Evolutionary conservation across 2,888 invertebrate species (phyloP), one percentile per base, ranked within the genome.

Genomic region (Neria commutata): DNA sequence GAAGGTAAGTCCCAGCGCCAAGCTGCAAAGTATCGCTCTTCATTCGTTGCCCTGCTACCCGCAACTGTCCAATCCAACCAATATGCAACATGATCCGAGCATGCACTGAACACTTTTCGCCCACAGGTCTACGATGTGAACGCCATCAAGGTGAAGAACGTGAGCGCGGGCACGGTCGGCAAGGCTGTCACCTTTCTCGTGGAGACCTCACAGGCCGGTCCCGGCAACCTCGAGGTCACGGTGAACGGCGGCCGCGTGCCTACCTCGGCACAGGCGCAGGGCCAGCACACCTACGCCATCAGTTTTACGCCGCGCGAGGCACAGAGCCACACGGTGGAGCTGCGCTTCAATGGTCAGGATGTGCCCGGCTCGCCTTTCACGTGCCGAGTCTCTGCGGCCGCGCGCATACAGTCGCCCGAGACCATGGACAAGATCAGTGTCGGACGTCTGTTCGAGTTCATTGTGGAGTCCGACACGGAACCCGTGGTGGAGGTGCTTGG

Each of bases 241-340:
- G 98, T 99, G 25, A 98, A 99, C 77, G 96, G 97, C 6, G 98
- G 98, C 0, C 88, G 95, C 62, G 97, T 98, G 29, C 96, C 98
- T 0, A 97, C 97, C 0, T 95, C 95, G 23, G 97, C 97, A 11
- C 95, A 97, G 77, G 95, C 95, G 0, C 95, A 97, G 78, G 98
- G 98, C 26, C 95, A 96, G 25, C 95, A 96, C 77, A 94, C 93
- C 0, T 98, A 97, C 80, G 95, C 95, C 24, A 98, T 98, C 71
- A 96, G 97, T 29, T 99, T 99, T 82, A 94, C 96, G 8, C 98
- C 98, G 0, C 87, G 95, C 45, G 94, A 95, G 76, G 89, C 95
- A 0, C 88, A 92, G 56, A 88, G 91, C 26, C 98, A 99, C 78
- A 92, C 93, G 0, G 95, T 99, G 11, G 96, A 98, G 81, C 86